Evolutionary conservation across 2,888 invertebrate species (phyloP).

Genomic region (Acutogordius australiensis): DNA sequence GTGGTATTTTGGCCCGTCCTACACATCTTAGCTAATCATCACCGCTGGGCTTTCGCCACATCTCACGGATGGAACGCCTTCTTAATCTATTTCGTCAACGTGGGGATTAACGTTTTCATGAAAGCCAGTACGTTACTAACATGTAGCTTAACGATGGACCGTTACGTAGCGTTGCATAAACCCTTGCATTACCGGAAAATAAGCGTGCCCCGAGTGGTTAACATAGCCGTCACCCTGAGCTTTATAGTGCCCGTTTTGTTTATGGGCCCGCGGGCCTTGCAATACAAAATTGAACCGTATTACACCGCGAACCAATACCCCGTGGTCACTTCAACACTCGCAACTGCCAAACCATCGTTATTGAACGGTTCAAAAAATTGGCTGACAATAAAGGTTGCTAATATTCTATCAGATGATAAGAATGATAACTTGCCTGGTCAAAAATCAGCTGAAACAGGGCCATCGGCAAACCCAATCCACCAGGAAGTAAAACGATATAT

Average conservation of each 20-base stretch:
- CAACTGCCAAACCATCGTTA: not conserved
- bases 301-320: not conserved
- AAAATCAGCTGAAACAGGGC: no score
- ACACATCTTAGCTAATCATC: not conserved
- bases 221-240: not conserved
- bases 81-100: constrained; percentile 1
- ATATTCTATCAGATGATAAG: no score
- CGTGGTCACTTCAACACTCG: not conserved
- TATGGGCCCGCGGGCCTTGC: not conserved
- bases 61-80: constrained; percentile 1
- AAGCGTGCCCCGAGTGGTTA: not conserved
- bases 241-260: not conserved
- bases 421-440: no score
- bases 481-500: not conserved
- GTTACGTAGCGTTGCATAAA: not conserved
- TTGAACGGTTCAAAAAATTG: no score
- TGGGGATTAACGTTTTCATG: not conserved
- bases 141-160: not conserved
- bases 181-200: constrained; percentile 1
- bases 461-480: not conserved
- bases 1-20: not conserved
- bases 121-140: constrained; percentile 1
- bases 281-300: not conserved
- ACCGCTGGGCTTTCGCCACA: not conserved
- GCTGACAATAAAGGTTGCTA: no score